Evolutionary conservation across 2,113 vertebrate genomes (phyloP).

Genomic region (Lichenostomus cassidix): DNA sequence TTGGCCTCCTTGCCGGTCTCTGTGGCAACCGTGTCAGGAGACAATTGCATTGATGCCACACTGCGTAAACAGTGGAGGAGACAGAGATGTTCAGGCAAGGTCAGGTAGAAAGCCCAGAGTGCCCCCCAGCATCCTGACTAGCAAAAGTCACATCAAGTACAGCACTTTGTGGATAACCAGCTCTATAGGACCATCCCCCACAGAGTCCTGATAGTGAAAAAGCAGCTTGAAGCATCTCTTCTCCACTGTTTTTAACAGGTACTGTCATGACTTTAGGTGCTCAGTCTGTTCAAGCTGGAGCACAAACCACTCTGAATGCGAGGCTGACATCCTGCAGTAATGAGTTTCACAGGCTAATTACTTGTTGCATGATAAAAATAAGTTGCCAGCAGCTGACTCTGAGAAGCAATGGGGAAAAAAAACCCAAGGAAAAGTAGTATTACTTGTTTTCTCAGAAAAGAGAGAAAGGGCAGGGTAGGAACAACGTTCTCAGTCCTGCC

Average conservation of each 20-base stretch:
- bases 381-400: background rate
- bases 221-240: background rate
- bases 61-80: background rate
- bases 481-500: rapidly evolving
- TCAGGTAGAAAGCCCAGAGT: background rate
- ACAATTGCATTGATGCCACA: background rate
- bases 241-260: background rate
- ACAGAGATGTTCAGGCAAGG: background rate
- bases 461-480: background rate
- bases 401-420: background rate
- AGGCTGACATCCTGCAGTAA: background rate
- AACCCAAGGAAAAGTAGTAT: background rate
- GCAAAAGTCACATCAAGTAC: background rate
- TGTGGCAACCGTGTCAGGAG: background rate
- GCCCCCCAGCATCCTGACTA: background rate
- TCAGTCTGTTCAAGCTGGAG: background rate
- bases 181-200: background rate
- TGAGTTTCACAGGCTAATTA: background rate
- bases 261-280: background rate
- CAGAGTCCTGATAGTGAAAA: background rate
- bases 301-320: background rate
- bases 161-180: background rate
- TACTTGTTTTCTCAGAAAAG: background rate
- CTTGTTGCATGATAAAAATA: background rate
- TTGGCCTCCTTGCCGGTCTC: background rate